Evolutionary conservation across 2,113 vertebrate genomes (phyloP), one percentile per base, ranked within the genome.

Genomic region (Calcarius ornatus): DNA sequence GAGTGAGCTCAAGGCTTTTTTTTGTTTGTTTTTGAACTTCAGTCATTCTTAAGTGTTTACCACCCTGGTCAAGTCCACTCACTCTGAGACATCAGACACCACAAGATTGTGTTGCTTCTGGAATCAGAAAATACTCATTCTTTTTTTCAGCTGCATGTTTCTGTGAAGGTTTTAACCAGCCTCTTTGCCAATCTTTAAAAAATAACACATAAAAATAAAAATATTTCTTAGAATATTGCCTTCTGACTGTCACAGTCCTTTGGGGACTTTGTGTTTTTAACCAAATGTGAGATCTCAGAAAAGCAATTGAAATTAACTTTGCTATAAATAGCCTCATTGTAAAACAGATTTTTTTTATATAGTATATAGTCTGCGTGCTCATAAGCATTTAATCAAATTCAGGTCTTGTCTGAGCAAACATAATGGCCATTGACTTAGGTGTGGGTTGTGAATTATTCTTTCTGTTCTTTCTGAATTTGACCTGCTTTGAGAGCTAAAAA

Each of bases 41-140:
- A 90, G 66, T 93, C 78, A 75, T 92, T 95, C 92, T 81, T 60
- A 81, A 96, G 92, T 95, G 91, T 97, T 97, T 95, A 86, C 80
- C 68, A 75, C 72, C 56, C 82, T 81, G 69, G 60, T 92, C 86
- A 94, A 95, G 83, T 91, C 77, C 73, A 45, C 86, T 94, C 60
- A 75, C 37, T 92, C 54, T 87, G 69, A 86, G 89, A 81, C 22
- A 25, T 85, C 11, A 85, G 60, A 47, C 51, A 69, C 22, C 14
- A 53, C 4, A 40, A 87, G 65, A 89, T 51, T 78, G 51, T 64
- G 30, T 86, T 60, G 64, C 83, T 89, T 86, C 43, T 90, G 56
- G 24, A 78, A 71, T 82, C 54, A 79, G 43, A 87, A 72, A 88
- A 76, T 30, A 37, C 25, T 53, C 12, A 51, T 57, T 80, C 22